These are phyloP conservation scores for Psophia crepitans DNA, from an alignment of 2,113 vertebrate genomes.

Conservation along the genomic window DNA sequence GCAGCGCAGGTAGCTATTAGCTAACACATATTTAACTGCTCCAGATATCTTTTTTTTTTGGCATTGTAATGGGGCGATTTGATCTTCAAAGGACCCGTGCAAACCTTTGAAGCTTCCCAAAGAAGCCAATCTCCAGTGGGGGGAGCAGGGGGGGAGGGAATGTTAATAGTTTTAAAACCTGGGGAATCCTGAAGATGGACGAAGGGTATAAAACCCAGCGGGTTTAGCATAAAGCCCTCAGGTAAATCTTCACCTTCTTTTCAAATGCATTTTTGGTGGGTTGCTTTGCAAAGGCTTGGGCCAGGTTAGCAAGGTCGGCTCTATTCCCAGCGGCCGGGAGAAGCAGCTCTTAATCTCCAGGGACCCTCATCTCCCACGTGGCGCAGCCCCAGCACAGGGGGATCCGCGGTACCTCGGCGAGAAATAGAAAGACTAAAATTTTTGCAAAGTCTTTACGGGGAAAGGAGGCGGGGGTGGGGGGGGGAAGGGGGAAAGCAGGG, in stretches of 20 bases:
- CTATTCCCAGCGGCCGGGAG: not conserved
- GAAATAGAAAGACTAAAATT: slow-evolving; percentile 44
- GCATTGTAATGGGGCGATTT: slow-evolving; percentile 56
- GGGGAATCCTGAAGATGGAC: slow-evolving; percentile 39
- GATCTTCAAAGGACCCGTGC: slow-evolving; percentile 69
- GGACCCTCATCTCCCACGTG: slow-evolving; percentile 40
- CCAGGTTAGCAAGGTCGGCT: slow-evolving; percentile 50
- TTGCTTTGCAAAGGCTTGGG: slow-evolving; percentile 46
- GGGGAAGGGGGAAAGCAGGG: not conserved
- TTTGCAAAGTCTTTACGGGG: not conserved
- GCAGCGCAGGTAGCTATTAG: slow-evolving; percentile 38
- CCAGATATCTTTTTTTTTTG: not conserved
- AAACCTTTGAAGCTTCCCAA: slow-evolving; percentile 67
- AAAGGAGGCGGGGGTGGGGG: not conserved
- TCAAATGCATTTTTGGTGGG: slow-evolving; percentile 59
- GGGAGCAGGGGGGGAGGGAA: not conserved
- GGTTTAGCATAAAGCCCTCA: slow-evolving; percentile 62
- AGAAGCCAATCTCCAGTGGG: slow-evolving; percentile 26
- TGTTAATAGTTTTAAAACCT: slow-evolving; percentile 68
- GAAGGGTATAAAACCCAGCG: slow-evolving; percentile 13
- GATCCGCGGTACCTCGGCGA: not conserved
- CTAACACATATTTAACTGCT: slow-evolving; percentile 51
- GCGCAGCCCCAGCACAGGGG: not conserved
- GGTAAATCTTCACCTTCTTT: slow-evolving; percentile 64
- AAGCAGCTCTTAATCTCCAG: slow-evolving; percentile 18